Conservation (phyloP, 2,888 invertebrate genomes). For the Cepaea hortensis region DNA sequence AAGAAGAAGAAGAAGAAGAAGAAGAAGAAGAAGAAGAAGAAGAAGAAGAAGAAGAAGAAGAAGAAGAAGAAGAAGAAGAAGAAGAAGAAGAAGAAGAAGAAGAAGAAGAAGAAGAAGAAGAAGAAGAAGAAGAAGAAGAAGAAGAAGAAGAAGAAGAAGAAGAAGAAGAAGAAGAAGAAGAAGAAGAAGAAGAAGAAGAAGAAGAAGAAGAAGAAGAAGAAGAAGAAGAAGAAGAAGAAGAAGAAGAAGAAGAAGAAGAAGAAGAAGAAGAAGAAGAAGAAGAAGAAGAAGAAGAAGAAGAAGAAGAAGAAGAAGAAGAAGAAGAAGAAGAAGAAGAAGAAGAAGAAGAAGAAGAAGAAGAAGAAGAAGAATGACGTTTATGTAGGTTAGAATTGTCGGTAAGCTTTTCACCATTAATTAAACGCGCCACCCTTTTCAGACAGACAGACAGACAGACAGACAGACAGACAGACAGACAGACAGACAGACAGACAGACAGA, state of each 20-base stretch:
- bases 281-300: background rate
- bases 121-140: constrained; percentile 4
- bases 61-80: constrained; percentile 4
- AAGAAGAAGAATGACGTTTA: too few relatives aligned
- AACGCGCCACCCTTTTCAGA: too few relatives aligned
- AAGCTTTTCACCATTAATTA: too few relatives aligned
- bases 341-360: too few relatives aligned
- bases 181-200: background rate
- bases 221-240: background rate
- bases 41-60: constrained; percentile 4
- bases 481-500: too few relatives aligned
- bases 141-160: constrained; percentile 4
- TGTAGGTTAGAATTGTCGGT: too few relatives aligned
- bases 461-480: too few relatives aligned
- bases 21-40: constrained; percentile 7
- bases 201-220: background rate
- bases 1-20: constrained; percentile 7
- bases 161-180: constrained; percentile 4
- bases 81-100: constrained; percentile 4
- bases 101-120: constrained; percentile 7
- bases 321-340: too few relatives aligned
- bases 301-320: background rate
- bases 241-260: background rate
- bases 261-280: background rate
- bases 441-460: too few relatives aligned